A percentile compares a stretch with the other conserved stretches of the same genome.
Evolutionary conservation across 2,797 vertebrate genomes (phyloP).

Genomic region (Zenarchopterus dispar): DNA sequence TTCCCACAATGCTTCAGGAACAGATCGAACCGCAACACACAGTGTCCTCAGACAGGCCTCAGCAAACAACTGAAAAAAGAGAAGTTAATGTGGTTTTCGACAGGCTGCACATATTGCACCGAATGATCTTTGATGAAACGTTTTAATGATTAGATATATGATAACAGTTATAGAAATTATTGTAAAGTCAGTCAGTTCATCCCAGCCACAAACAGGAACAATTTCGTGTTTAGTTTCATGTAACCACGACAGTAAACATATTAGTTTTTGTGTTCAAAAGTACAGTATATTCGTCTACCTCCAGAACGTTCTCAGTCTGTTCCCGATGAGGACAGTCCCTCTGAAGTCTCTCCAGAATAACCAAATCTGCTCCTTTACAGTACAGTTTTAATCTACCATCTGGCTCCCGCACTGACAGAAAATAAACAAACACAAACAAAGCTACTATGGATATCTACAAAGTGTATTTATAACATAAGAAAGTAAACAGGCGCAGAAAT

Average conservation of each 20-base stretch:
- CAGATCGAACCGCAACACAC: constrained; percentile 89
- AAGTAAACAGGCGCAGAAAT: too few species aligned
- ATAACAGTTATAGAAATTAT: neutral
- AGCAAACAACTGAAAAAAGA: constrained; percentile 78
- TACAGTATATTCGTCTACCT: constrained; percentile 76
- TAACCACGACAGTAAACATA: too few species aligned
- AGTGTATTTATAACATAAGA: too few species aligned
- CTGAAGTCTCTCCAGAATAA: constrained; percentile 87
- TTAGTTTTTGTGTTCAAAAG: neutral
- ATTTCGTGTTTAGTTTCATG: neutral
- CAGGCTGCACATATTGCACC: constrained; percentile 33
- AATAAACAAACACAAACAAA: neutral
- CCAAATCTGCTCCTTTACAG: constrained; percentile 92
- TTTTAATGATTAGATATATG: constrained; percentile 10
- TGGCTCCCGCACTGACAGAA: constrained; percentile 86
- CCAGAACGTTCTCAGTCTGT: constrained; percentile 82
- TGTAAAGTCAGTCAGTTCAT: neutral
- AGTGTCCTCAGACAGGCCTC: constrained; percentile 90
- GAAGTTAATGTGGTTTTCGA: constrained; percentile 45
- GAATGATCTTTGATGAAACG: neutral
- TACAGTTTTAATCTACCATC: constrained; percentile 90
- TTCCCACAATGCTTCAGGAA: constrained; percentile 79
- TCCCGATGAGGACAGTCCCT: constrained; percentile 63
- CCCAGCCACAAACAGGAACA: neutral
- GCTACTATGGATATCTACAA: neutral